A percentile compares a stretch with the other conserved stretches of the same genome.
Evolutionary conservation across 2,888 invertebrate genomes (phyloP).

Genomic region (Scaptomyza parva): DNA sequence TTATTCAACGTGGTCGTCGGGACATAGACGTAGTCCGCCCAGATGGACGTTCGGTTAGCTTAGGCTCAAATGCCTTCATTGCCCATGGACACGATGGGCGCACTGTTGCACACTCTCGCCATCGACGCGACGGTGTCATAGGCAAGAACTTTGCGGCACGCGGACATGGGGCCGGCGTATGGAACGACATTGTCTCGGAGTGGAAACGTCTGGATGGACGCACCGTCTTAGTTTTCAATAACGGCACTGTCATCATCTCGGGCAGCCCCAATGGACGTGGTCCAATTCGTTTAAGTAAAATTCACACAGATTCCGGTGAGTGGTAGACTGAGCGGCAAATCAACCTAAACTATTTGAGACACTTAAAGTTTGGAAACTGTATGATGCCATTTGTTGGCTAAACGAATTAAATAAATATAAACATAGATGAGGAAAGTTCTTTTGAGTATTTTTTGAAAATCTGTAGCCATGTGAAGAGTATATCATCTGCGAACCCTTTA

Average conservation of each 20-base stretch:
- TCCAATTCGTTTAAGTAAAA: conserved; percentile 46
- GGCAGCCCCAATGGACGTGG: conserved; percentile 56
- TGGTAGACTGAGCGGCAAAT: not conserved
- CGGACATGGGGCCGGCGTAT: conserved; percentile 54
- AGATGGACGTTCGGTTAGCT: conserved; percentile 37
- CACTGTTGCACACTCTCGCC: conserved; percentile 22
- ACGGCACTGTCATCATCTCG: conserved; percentile 55
- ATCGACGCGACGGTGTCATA: conserved; percentile 51
- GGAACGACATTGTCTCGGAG: conserved; percentile 45
- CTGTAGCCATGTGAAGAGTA: no score
- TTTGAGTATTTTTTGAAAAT: no score
- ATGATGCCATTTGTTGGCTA: no score
- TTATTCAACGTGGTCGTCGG: conserved; percentile 35
- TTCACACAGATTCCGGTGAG: conserved; percentile 40
- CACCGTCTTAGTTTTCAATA: conserved; percentile 46
- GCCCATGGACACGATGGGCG: conserved; percentile 35
- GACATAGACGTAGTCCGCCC: not conserved
- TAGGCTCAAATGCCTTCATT: conserved; percentile 6
- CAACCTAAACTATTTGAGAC: not conserved
- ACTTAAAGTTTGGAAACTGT: no score
- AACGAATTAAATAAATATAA: no score
- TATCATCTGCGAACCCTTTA: conserved; percentile 7
- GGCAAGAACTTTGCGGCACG: conserved; percentile 65
- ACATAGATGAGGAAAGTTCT: no score
- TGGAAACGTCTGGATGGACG: conserved; percentile 65